Evolutionary conservation across 2,888 invertebrate species (phyloP).

Genomic region (Lydus trimaculatus): DNA sequence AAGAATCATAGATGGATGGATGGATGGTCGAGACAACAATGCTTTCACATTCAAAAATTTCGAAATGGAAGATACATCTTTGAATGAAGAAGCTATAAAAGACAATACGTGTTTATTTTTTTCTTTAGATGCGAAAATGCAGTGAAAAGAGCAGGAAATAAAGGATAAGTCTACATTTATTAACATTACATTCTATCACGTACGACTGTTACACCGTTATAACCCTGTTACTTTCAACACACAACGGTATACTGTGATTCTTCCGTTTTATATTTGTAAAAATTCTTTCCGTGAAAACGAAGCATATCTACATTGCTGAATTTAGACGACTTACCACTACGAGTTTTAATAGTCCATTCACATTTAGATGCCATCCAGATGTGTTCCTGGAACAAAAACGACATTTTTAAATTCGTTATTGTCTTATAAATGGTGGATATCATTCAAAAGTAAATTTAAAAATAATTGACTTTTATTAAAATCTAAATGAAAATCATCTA

Average conservation of each 20-base stretch:
- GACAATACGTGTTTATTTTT: background rate
- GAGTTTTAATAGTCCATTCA: background rate
- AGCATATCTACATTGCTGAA: slow-evolving; percentile 15
- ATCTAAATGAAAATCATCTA: background rate
- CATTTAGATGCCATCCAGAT: background rate
- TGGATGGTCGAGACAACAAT: slow-evolving; percentile 28
- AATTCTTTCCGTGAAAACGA: background rate
- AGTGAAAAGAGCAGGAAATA: slow-evolving; percentile 13
- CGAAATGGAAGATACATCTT: slow-evolving; percentile 18
- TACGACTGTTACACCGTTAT: slow-evolving; percentile 45
- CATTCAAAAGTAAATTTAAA: background rate
- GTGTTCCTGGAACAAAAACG: background rate
- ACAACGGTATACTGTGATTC: slow-evolving; percentile 43
- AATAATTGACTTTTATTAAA: background rate
- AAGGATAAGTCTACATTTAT: slow-evolving; percentile 35
- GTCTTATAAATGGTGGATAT: background rate
- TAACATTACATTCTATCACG: slow-evolving; percentile 47
- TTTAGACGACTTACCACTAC: background rate
- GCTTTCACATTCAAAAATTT: slow-evolving; percentile 25
- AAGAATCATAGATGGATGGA: background rate
- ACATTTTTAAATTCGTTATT: background rate
- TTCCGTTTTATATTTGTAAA: slow-evolving; percentile 31
- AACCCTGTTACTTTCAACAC: slow-evolving; percentile 31
- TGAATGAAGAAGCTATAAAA: slow-evolving; percentile 14
- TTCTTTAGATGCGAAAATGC: background rate